Evolutionary conservation across 64 coral and sea anemone species (phyloP).

Genomic region (Montipora cactus): DNA sequence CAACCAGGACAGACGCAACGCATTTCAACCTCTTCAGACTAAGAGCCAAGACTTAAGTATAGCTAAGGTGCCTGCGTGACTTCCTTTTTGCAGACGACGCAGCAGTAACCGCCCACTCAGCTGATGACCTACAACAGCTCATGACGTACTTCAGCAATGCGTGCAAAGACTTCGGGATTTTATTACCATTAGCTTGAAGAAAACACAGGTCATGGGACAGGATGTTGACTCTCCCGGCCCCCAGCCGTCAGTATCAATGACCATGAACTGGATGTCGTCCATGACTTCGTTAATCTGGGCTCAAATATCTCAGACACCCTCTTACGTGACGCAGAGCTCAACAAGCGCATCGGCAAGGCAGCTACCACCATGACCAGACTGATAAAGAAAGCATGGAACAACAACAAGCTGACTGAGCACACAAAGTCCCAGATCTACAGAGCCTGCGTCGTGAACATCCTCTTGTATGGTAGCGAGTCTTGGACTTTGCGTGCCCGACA

Average conservation of each 20-base stretch:
- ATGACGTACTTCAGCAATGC: not conserved
- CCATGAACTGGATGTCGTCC: not conserved
- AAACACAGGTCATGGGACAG: slow-evolving; percentile 24
- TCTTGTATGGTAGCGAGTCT: slow-evolving; percentile 16
- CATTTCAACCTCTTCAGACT: too few relatives aligned
- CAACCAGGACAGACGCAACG: too few relatives aligned
- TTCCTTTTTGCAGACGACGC: slow-evolving; percentile 31
- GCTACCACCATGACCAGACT: slow-evolving; percentile 11
- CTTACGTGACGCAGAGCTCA: not conserved
- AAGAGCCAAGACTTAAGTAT: too few relatives aligned
- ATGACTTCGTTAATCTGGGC: slow-evolving; percentile 13
- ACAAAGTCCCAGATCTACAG: slow-evolving; percentile 19
- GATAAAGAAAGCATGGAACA: not conserved
- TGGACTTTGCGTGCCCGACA: slow-evolving; percentile 20
- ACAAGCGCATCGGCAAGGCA: slow-evolving; percentile 18
- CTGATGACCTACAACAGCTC: slow-evolving; percentile 8
- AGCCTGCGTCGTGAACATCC: slow-evolving; percentile 17
- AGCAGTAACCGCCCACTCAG: slow-evolving; percentile 26
- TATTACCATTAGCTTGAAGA: slow-evolving; percentile 1
- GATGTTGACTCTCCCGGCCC: not conserved
- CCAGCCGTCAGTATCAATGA: not conserved
- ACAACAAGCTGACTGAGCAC: slow-evolving; percentile 9
- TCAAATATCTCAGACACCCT: slow-evolving; percentile 29
- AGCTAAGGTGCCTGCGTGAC: not conserved
- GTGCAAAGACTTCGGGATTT: not conserved